These are phyloP conservation scores for Gymnocephalus cernua DNA, from an alignment of 2,113 vertebrate genomes.

Conservation along the genomic window DNA sequence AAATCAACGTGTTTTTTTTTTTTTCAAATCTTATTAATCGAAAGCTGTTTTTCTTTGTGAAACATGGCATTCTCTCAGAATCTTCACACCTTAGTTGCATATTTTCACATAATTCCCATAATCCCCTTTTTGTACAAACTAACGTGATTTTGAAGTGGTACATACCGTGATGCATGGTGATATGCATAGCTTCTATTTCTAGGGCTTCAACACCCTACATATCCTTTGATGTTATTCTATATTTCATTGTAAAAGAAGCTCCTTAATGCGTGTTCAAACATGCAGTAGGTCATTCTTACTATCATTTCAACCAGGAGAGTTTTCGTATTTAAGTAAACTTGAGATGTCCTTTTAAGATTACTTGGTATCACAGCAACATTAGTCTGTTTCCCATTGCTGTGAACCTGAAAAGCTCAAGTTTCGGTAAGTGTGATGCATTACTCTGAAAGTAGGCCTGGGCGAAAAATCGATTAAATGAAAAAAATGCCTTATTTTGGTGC, in stretches of 20 bases:
- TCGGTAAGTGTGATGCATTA: no score
- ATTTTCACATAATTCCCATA: not conserved
- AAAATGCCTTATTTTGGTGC: no score
- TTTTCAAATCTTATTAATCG: not conserved
- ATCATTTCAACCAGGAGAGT: no score
- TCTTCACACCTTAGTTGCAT: not conserved
- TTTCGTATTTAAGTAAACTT: no score
- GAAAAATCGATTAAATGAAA: no score
- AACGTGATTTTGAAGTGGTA: not conserved
- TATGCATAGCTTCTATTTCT: not conserved
- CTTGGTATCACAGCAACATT: no score
- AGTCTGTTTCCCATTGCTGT: no score
- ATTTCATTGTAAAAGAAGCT: not conserved
- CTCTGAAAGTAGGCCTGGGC: no score
- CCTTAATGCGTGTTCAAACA: not conserved
- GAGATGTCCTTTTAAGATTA: no score
- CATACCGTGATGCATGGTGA: not conserved
- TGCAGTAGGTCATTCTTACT: not conserved
- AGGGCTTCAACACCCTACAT: not conserved
- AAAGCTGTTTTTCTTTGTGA: not conserved
- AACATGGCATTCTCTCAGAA: not conserved
- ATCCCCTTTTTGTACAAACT: slow-evolving; percentile 17
- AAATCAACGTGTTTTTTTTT: not conserved
- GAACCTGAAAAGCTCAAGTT: no score
- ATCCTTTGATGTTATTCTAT: not conserved